Conservation (phyloP, 35 echinoderm and acorn worm species). For the Eucidaris tribuloides region DNA sequence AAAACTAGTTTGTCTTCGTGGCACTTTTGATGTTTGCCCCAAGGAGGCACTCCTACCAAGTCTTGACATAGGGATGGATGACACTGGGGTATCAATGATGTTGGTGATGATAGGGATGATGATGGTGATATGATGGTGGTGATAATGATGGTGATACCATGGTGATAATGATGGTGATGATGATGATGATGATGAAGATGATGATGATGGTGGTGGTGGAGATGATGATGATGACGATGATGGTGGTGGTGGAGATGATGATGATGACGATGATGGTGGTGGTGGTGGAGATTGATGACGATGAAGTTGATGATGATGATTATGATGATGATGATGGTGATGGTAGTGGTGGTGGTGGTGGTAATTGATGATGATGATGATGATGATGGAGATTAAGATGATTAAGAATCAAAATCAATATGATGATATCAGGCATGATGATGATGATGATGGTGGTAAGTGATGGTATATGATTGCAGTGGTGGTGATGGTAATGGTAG, state of each 20-base stretch:
- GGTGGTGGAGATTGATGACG: neutral
- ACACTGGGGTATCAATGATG: neutral
- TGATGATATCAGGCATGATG: neutral
- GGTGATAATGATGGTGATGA: neutral
- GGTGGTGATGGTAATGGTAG: neutral
- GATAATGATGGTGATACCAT: neutral
- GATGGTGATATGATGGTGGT: neutral
- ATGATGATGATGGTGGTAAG: neutral
- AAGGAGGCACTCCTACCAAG: conserved; percentile 57
- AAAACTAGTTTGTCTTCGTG: conserved; percentile 32
- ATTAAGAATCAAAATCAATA: too few species aligned
- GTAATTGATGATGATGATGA: neutral
- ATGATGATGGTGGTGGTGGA: neutral
- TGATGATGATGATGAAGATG: neutral
- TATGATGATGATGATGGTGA: neutral
- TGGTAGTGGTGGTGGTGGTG: neutral
- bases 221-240: neutral
- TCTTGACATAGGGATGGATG: conserved; percentile 36
- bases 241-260: neutral
- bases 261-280: neutral
- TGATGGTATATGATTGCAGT: neutral
- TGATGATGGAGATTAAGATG: neutral
- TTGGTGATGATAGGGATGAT: neutral
- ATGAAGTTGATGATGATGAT: neutral
- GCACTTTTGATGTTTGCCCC: conserved; percentile 59